Conservation (phyloP, 2,797 vertebrate genomes). For the Nyctibius grandis region DNA sequence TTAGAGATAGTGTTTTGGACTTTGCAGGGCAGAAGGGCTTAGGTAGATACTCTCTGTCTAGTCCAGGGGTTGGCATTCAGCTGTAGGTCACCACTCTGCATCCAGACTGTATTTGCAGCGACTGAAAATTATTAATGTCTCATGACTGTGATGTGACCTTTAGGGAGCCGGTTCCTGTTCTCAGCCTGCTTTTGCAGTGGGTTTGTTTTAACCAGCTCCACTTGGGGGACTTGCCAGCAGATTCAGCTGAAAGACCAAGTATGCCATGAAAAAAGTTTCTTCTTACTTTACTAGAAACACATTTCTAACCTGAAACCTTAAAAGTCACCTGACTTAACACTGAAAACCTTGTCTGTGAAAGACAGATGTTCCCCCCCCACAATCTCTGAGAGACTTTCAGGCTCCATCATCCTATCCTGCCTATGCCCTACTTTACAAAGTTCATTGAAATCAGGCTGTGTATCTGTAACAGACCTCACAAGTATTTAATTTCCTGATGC, state of each 20-base stretch:
- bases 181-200: neutral
- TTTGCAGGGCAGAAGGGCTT: neutral
- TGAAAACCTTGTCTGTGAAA: neutral
- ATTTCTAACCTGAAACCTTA: neutral
- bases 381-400: neutral
- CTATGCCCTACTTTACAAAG: neutral
- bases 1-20: neutral
- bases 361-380: neutral
- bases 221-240: neutral
- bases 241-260: neutral
- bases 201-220: neutral
- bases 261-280: neutral
- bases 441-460: neutral
- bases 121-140: conserved; percentile 3
- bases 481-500: conserved; percentile 32
- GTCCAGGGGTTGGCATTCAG: neutral
- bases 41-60: neutral
- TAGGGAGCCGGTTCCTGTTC: neutral
- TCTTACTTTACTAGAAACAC: neutral
- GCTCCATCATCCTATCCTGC: neutral
- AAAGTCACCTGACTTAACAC: neutral
- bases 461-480: neutral
- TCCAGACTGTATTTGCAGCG: neutral
- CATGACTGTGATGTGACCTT: neutral
- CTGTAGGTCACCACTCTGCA: neutral